A percentile compares a stretch with the other conserved stretches of the same genome.
These are phyloP conservation scores for Naso thynnoides DNA, from an alignment of 2,797 vertebrate species.

Conservation along the genomic window DNA sequence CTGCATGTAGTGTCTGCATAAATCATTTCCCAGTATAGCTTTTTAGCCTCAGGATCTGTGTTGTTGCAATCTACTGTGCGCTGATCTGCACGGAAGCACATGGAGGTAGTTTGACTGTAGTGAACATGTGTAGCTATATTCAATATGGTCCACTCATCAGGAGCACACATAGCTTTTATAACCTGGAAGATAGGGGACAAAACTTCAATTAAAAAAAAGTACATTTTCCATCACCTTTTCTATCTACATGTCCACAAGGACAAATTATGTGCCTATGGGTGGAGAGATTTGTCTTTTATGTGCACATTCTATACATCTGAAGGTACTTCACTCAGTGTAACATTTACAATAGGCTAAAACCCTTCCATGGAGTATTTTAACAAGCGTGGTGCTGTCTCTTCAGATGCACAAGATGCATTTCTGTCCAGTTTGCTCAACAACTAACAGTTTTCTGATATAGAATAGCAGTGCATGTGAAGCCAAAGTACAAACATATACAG, in stretches of 20 bases:
- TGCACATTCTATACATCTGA: neutral
- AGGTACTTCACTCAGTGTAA: neutral
- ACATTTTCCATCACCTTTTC: neutral
- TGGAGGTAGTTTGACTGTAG: conserved; percentile 6
- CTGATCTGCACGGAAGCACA: conserved; percentile 29
- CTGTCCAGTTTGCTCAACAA: neutral
- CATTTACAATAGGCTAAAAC: neutral
- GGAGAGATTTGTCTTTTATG: neutral
- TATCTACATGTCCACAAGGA: neutral
- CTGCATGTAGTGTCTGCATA: conserved; percentile 34
- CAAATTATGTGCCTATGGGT: neutral
- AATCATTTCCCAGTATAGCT: conserved; percentile 35
- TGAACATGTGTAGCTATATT: conserved; percentile 11
- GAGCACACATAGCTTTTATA: neutral
- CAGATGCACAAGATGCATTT: neutral
- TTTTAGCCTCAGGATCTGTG: conserved; percentile 38
- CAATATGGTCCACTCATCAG: neutral
- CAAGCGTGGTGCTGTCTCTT: neutral
- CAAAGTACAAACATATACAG: neutral
- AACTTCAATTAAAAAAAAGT: neutral
- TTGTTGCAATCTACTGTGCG: conserved; percentile 29
- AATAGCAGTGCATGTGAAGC: neutral
- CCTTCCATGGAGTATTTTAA: neutral
- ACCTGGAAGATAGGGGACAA: neutral
- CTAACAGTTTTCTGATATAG: no score